Evolutionary conservation across 2,113 vertebrate species (phyloP).

Genomic region (Scatophagus argus): DNA sequence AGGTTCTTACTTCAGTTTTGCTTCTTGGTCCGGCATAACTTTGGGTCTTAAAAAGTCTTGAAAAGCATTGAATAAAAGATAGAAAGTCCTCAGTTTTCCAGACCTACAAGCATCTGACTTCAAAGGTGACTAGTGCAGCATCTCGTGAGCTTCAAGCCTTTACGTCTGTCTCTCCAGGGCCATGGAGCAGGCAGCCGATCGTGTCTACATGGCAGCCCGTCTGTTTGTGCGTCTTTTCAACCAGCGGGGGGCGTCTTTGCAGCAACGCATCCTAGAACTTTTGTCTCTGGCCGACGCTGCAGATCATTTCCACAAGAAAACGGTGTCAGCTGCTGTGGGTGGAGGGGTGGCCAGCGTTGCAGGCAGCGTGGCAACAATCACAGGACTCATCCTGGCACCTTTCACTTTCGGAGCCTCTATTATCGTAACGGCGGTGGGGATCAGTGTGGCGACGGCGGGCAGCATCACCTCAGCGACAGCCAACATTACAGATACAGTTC

Average conservation of each 20-base stretch:
- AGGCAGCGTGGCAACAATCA: constrained; percentile 82
- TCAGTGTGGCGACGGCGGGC: constrained; percentile 83
- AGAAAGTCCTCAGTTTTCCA: too few relatives aligned
- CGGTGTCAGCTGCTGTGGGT: constrained; percentile 69
- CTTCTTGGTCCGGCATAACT: too few relatives aligned
- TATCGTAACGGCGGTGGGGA: constrained; percentile 83
- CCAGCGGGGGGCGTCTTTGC: constrained; percentile 75
- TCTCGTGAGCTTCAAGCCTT: neutral
- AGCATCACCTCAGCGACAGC: constrained; percentile 83
- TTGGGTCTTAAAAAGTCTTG: too few relatives aligned
- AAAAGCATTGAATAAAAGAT: neutral
- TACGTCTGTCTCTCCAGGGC: constrained; percentile 47
- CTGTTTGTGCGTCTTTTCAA: constrained; percentile 82
- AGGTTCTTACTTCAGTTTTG: too few relatives aligned
- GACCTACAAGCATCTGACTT: too few relatives aligned
- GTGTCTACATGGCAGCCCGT: constrained; percentile 81
- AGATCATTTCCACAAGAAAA: constrained; percentile 80
- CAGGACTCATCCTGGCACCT: constrained; percentile 83
- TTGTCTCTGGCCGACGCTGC: constrained; percentile 71
- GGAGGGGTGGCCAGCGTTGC: constrained; percentile 83
- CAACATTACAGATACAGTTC: constrained; percentile 82
- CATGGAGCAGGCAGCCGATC: constrained; percentile 80
- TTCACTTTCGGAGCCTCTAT: constrained; percentile 83
- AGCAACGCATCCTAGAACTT: constrained; percentile 75
- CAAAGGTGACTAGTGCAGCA: neutral